These are phyloP conservation scores for Palythoa grandis DNA, from an alignment of 92 coral and sea anemone genomes.

Conservation along the genomic window DNA sequence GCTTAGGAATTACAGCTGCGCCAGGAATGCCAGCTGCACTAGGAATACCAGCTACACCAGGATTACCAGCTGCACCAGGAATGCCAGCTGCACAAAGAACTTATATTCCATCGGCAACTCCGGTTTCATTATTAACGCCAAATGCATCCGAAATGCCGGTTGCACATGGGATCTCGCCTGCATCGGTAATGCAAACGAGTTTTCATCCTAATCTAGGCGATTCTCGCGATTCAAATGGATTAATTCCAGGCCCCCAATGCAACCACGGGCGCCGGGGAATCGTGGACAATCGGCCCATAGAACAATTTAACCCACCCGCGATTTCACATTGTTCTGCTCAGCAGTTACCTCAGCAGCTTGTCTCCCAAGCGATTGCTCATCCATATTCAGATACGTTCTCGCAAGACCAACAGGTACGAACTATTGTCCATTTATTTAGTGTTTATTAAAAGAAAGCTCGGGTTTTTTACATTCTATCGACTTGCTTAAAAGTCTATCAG, in stretches of 20 bases:
- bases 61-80: too few relatives aligned
- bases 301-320: neutral
- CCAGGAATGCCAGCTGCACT: too few relatives aligned
- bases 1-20: too few relatives aligned
- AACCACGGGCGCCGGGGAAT: neutral
- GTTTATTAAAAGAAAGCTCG: too few relatives aligned
- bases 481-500: too few relatives aligned
- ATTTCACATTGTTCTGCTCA: neutral
- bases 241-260: neutral
- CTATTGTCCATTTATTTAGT: too few relatives aligned
- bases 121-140: too few relatives aligned
- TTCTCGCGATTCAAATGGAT: neutral
- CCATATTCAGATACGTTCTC: neutral
- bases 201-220: neutral
- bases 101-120: too few relatives aligned
- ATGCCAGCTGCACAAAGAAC: too few relatives aligned
- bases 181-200: constrained; percentile 8
- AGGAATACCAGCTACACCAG: too few relatives aligned
- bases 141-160: too few relatives aligned
- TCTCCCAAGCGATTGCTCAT: neutral
- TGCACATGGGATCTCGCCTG: neutral
- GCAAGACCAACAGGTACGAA: neutral
- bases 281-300: neutral
- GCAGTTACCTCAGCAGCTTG: neutral
- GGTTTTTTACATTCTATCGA: too few relatives aligned